These are phyloP conservation scores for Pyrgilauda ruficollis DNA, from an alignment of 2,113 vertebrate genomes.

Conservation along the genomic window DNA sequence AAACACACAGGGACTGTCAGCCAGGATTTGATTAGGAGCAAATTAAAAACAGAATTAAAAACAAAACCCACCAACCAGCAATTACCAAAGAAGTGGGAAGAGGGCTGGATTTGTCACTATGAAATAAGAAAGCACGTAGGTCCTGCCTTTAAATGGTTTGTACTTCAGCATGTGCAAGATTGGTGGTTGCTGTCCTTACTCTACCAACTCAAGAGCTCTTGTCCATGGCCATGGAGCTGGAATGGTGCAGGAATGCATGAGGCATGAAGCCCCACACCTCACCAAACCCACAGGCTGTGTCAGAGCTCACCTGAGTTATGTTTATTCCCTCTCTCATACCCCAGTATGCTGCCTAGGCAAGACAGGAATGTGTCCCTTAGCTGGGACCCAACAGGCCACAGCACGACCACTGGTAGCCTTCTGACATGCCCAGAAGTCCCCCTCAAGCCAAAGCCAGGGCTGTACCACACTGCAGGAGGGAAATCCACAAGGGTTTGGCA, in stretches of 20 bases:
- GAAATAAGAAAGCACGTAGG: constrained; percentile 38
- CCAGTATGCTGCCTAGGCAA: background rate
- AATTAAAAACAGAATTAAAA: constrained; percentile 72
- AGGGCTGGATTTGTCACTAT: constrained; percentile 37
- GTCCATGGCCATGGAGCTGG: rapidly evolving
- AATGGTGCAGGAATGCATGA: rapidly evolving
- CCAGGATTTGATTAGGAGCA: constrained; percentile 55
- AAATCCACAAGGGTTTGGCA: background rate
- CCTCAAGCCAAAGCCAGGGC: background rate
- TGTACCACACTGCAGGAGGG: background rate
- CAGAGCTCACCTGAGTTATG: background rate
- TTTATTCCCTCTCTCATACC: background rate
- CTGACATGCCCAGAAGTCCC: background rate
- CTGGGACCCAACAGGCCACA: background rate
- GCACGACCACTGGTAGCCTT: background rate
- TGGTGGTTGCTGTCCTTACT: background rate
- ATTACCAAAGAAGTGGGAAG: constrained; percentile 8
- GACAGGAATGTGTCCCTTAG: background rate
- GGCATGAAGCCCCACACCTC: background rate
- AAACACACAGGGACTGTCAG: constrained; percentile 14
- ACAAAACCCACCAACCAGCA: constrained; percentile 60
- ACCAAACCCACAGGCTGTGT: background rate
- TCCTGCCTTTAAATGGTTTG: background rate
- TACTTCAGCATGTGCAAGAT: background rate
- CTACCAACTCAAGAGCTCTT: background rate